Evolutionary conservation across 2,888 invertebrate genomes (phyloP).

Genomic region (Lithophane semibrunnea): DNA sequence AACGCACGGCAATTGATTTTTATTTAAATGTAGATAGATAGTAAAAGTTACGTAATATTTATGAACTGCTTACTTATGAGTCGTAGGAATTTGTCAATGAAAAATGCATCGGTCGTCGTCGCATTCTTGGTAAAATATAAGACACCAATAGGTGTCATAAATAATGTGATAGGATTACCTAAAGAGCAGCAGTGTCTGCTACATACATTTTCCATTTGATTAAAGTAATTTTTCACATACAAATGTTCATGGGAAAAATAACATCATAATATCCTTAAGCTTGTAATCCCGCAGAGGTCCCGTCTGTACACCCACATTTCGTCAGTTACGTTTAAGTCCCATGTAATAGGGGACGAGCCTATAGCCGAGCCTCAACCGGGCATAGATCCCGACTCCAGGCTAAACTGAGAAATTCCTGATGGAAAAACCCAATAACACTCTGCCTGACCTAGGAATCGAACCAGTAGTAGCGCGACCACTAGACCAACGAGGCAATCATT

Average conservation of each 20-base stretch:
- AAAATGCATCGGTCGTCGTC: no score
- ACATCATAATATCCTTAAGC: no score
- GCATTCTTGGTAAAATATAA: no score
- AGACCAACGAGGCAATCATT: background rate
- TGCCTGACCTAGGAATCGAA: background rate
- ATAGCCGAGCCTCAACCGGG: no score
- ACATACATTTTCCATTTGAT: background rate
- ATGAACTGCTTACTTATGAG: background rate
- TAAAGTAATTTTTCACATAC: background rate
- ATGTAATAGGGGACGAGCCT: background rate
- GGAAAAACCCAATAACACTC: background rate
- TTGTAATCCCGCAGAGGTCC: no score
- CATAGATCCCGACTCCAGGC: background rate
- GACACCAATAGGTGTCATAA: background rate
- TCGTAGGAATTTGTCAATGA: background rate
- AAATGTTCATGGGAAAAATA: background rate
- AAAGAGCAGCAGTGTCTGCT: background rate
- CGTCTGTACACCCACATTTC: background rate
- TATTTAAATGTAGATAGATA: no score
- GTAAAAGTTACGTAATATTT: no score
- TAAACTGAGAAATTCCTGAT: no score
- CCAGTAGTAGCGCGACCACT: background rate
- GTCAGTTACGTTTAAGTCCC: background rate
- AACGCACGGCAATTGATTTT: no score
- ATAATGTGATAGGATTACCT: background rate